Evolutionary conservation across 2,113 vertebrate genomes (phyloP).

Genomic region (Dromas ardeola): DNA sequence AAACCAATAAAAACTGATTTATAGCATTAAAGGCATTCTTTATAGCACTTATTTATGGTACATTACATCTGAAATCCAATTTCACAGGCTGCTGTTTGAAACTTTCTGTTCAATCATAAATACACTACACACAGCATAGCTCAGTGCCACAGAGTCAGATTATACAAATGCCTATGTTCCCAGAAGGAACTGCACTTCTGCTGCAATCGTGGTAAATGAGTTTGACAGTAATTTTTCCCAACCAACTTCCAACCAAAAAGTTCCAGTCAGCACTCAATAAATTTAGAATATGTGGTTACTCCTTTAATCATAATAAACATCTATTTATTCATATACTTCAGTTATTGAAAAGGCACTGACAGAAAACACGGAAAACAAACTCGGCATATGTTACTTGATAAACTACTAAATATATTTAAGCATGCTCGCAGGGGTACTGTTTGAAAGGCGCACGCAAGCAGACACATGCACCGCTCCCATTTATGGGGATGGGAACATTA

Average conservation of each 20-base stretch:
- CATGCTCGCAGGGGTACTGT: neutral
- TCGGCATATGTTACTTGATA: neutral
- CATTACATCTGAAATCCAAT: conserved; percentile 87
- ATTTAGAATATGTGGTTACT: conserved; percentile 43
- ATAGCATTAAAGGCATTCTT: conserved; percentile 84
- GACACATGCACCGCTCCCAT: neutral
- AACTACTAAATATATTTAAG: neutral
- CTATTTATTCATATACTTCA: conserved; percentile 30
- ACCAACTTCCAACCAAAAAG: conserved; percentile 69
- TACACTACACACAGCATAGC: conserved; percentile 76
- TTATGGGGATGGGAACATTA: neutral
- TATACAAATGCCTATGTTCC: conserved; percentile 75
- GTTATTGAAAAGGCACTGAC: conserved; percentile 59
- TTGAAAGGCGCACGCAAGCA: neutral
- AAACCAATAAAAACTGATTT: conserved; percentile 87
- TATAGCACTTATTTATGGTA: conserved; percentile 87
- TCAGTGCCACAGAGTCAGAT: conserved; percentile 76
- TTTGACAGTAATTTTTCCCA: conserved; percentile 73
- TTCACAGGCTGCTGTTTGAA: conserved; percentile 83
- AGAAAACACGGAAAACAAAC: conserved; percentile 31
- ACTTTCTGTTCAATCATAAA: conserved; percentile 86
- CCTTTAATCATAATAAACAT: conserved; percentile 48
- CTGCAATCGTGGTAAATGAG: conserved; percentile 72
- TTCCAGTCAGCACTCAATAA: conserved; percentile 70
- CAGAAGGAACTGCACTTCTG: conserved; percentile 72